Evolutionary conservation across 2,113 vertebrate genomes (phyloP), one percentile per base, ranked within the genome.

Genomic region (Lichenostomus cassidix): DNA sequence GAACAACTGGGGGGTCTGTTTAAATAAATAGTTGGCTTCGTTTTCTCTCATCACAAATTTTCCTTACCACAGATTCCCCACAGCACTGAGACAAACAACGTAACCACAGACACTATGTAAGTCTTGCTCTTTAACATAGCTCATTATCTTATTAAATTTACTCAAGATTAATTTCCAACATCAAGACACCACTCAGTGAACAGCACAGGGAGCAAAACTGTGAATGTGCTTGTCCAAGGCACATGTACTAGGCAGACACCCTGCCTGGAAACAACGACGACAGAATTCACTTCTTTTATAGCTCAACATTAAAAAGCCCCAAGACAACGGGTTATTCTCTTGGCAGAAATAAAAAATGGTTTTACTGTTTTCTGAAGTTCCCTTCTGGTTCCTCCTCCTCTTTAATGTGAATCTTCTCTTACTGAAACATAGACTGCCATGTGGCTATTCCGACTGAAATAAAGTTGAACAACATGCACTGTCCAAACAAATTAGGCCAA

Each of bases 11-110:
- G 62, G 50, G 24, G 86, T 69, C 75, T 86, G 33, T n/a, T 90
- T 60, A 82, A 91, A 87, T 67, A 83, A 91, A 90, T 37, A 67
- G 20, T 7, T 60, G 41, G n/a, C 62, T 87, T 49, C 37, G 1
- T 44, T 83, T 84, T 67, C 73, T 37, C 70, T 63, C 89, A 80
- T 63, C 60, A 39, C 49, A 22, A 20, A 7, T 44, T 76, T 74
- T 80, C 81, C 71, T 76, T 47, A 67, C 49, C 46, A 25, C 33
- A 18, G 59, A 62, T 12, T 55, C 89, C 83, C 83, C 64, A 41
- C 71, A 88, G 50, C 46, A 85, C 18, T 0, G 0, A 73, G 60
- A 55, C 35, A 41, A 79, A 33, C 5, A 71, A 82, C 0, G 0
- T 12, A 84, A 73, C 62, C 35, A 56, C 27, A 10, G 1, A 28